Base-by-base conservation (phyloP, 2,113 vertebrate genomes). In the Bagarius yarrelli region DNA sequence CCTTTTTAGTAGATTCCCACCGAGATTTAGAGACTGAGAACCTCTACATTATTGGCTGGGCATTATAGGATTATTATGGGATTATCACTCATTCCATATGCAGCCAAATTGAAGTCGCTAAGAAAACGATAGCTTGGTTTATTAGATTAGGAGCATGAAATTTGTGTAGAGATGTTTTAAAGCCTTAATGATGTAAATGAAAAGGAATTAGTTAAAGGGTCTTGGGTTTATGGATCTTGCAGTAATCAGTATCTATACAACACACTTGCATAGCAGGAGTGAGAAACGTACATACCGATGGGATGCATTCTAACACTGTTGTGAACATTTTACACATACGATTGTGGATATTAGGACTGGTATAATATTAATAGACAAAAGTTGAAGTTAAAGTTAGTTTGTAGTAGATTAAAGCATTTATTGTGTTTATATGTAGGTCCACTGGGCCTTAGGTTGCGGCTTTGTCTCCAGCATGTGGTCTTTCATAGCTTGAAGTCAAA, bases 1-100 rank as follows among this genome's bases (percentile, higher is more conserved):
- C 32, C 79, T n/a, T 23, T 21, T 76, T 53, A 25, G 52, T 66
- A 44, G 50, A 36, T 80, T 86, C 67, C 77, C 73, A 84, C 77
- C 53, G 69, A 59, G 59, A 66, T 80, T 78, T 40, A 21, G 27
- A 34, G 60, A 77, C 60, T 60, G n/a, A 77, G 81, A 85, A 76
- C 25, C 69, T 21, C 14, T 21, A 34, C 27, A 30, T 53, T 72
- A 72, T 23, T 32, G 50, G 70, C 50, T 47, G 75, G 18, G 56
- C 19, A 53, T 2, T 36, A 5, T 47, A 47, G 60, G 69, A 63
- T 60, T 66, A 83, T 69, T 69, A n/a, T 57, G 64, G 74, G 32
- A 77, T 36, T 73, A 70, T 50, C 8, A 52, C 30, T 23, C 19
- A 5, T 27, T 61, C 30, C 50, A 50, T 2, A 55, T 52, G n/a